Conservation (phyloP, 2,113 vertebrate species). For the Trichechus manatus region DNA sequence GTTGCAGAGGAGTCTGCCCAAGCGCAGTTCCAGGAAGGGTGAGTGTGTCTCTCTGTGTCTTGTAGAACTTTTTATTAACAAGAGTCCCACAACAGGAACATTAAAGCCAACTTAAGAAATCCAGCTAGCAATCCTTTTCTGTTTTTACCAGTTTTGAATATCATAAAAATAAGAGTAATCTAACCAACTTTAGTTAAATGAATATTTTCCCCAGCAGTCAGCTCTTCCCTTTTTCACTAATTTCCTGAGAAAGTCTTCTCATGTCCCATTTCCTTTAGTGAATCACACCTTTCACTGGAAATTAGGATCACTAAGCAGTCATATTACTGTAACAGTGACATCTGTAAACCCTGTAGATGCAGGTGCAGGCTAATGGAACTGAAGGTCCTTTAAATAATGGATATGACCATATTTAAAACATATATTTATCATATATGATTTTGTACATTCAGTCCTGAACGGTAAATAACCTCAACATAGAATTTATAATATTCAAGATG, state of each 20-base stretch:
- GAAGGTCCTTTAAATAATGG: constrained; percentile 47
- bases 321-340: neutral
- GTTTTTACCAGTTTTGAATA: neutral
- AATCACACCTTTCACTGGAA: constrained; percentile 22
- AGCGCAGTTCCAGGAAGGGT: constrained; percentile 97
- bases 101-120: neutral
- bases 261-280: constrained; percentile 16
- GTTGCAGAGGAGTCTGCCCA: constrained; percentile 98
- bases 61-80: neutral
- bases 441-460: neutral
- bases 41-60: constrained; percentile 61
- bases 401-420: constrained; percentile 52
- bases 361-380: neutral
- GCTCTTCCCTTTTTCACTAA: neutral
- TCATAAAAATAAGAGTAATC: constrained; percentile 17
- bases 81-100: neutral
- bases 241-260: constrained; percentile 37
- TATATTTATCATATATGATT: constrained; percentile 30
- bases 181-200: constrained; percentile 25
- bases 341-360: neutral
- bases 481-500: constrained; percentile 11
- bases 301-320: neutral
- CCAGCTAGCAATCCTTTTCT: constrained; percentile 31
- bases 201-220: neutral
- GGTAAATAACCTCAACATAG: constrained; percentile 11